Evolutionary conservation across 1,140 invertebrate genomes (phyloP).

Genomic region (Pogonus chalceus): DNA sequence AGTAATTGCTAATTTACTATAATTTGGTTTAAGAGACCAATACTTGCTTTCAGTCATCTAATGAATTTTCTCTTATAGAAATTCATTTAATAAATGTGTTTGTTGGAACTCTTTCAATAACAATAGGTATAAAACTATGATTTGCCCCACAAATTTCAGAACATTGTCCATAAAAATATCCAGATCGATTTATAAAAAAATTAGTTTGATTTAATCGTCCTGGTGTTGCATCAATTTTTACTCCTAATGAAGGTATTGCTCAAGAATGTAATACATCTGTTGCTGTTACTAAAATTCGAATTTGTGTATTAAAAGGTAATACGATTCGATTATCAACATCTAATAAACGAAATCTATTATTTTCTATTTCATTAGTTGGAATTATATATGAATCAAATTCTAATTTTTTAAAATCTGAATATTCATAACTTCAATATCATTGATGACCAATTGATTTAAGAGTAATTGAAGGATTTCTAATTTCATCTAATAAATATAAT

Average conservation of each 20-base stretch:
- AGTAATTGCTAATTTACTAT: conserved; percentile 41
- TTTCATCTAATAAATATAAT: conserved; percentile 52
- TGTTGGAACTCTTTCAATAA: conserved; percentile 44
- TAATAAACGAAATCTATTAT: conserved; percentile 42
- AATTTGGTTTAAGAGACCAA: conserved; percentile 42
- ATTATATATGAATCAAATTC: conserved; percentile 57
- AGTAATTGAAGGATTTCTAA: conserved; percentile 39
- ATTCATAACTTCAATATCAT: conserved; percentile 61
- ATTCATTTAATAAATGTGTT: conserved; percentile 48
- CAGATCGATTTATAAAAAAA: conserved; percentile 43
- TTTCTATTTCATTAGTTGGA: conserved; percentile 31
- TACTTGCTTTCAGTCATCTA: conserved; percentile 52
- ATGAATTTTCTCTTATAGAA: conserved; percentile 41
- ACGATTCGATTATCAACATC: conserved; percentile 52
- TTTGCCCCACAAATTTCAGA: conserved; percentile 70
- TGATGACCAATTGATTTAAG: conserved; percentile 54
- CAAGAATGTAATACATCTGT: conserved; percentile 61
- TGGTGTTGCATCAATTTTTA: conserved; percentile 56
- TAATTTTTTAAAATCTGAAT: conserved; percentile 46
- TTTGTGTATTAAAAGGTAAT: conserved; percentile 43
- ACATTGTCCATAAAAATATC: conserved; percentile 60
- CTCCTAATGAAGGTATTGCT: conserved; percentile 47
- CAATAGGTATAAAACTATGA: conserved; percentile 68
- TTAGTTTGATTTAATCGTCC: conserved; percentile 55
- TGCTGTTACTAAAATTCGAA: conserved; percentile 47